phyloP scores from a whole-genome alignment of 2,888 invertebrate genomes.

The Drosophila formosana region DNA sequence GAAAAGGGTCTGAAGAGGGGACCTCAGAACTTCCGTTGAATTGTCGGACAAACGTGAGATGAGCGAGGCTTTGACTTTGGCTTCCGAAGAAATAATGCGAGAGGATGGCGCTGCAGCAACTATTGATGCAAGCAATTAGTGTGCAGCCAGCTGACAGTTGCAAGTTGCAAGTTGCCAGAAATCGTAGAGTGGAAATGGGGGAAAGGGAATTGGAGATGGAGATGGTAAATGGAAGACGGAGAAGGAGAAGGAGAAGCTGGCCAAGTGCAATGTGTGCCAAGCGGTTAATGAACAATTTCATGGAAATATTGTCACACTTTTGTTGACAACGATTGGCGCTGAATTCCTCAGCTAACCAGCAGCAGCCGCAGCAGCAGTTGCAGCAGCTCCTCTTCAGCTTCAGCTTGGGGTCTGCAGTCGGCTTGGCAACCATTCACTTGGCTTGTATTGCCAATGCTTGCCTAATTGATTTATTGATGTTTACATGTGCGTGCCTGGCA shows the following conservation, averaged over 20 bases:
- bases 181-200: conserved; percentile 32
- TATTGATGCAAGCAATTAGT: conserved; percentile 72
- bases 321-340: conserved; percentile 73
- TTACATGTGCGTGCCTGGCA: conserved; percentile 82
- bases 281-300: conserved; percentile 80
- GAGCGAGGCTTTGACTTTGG: conserved; percentile 48
- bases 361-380: conserved; percentile 2
- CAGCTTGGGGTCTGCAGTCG: not conserved
- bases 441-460: conserved; percentile 73
- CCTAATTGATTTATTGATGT: conserved; percentile 85
- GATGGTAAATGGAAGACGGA: conserved; percentile 6
- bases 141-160: conserved; percentile 43
- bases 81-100: conserved; percentile 75
- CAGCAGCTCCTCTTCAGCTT: conserved; percentile 3
- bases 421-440: conserved; percentile 64
- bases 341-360: conserved; percentile 62
- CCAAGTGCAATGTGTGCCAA: conserved; percentile 80
- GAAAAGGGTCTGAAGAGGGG: not conserved
- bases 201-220: conserved; percentile 3
- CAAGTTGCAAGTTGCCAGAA: conserved; percentile 70
- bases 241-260: conserved; percentile 15
- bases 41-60: conserved; percentile 76
- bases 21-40: conserved; percentile 73
- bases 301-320: conserved; percentile 80
- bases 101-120: conserved; percentile 55